phyloP scores from a whole-genome alignment of 2,888 invertebrate genomes.

The Ischnus inquisitorius region DNA sequence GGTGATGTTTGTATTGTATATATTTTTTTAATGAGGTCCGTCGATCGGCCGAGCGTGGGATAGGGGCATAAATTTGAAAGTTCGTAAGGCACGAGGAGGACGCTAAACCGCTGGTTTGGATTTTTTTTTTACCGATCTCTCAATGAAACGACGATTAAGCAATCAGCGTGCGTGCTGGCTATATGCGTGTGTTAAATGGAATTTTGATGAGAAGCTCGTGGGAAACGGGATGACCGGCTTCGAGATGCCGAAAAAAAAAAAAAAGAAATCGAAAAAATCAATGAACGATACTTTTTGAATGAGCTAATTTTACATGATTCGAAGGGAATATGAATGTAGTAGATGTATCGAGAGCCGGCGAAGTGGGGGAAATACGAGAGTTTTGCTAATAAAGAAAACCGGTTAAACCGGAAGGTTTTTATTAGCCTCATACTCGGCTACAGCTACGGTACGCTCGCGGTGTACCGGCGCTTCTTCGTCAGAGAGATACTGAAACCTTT shows the following conservation, averaged over 20 bases:
- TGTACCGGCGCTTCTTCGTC: background rate
- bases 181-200: conserved; percentile 8
- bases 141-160: conserved; percentile 34
- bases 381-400: conserved; percentile 58
- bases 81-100: conserved; percentile 48
- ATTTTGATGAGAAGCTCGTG: conserved; percentile 25
- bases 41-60: conserved; percentile 28
- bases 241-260: conserved; percentile 15
- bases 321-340: conserved; percentile 36
- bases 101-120: background rate
- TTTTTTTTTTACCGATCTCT: conserved; percentile 6
- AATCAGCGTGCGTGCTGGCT: background rate
- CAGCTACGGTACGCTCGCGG: background rate
- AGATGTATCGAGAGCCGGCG: conserved; percentile 40
- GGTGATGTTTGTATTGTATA: conserved; percentile 4
- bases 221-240: background rate
- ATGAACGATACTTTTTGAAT: conserved; percentile 60
- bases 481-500: conserved; percentile 21
- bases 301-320: conserved; percentile 35
- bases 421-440: conserved; percentile 36
- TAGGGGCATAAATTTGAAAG: conserved; percentile 37
- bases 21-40: too few species aligned
- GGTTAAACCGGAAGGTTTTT: conserved; percentile 61
- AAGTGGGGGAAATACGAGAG: conserved; percentile 28
- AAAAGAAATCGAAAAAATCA: background rate